These are phyloP conservation scores for Synergus itoensis DNA, from an alignment of 2,888 invertebrate genomes.

Conservation along the genomic window DNA sequence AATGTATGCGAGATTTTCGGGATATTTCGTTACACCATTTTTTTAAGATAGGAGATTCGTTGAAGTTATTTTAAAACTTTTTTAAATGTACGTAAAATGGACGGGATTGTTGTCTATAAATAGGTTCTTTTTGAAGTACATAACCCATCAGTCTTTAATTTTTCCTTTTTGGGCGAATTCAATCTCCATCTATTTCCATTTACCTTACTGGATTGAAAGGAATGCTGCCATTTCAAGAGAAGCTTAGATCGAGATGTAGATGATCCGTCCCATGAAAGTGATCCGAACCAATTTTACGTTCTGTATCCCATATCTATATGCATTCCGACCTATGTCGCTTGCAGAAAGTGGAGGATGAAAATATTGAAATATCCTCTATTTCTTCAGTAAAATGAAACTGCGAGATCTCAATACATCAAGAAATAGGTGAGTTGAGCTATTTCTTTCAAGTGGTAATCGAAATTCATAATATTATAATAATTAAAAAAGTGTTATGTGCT, in stretches of 20 bases:
- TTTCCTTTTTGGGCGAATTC: constrained; percentile 5
- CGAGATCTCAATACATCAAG: not conserved
- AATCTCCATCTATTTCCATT: constrained; percentile 35
- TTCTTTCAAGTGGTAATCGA: not conserved
- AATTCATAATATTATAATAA: not conserved
- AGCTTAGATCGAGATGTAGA: constrained; percentile 20
- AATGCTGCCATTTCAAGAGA: not conserved
- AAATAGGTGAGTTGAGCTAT: not conserved
- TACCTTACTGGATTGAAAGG: constrained; percentile 13
- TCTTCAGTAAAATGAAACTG: not conserved
- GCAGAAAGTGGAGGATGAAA: constrained; percentile 25
- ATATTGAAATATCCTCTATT: not conserved
- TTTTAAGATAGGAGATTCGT: too few species aligned
- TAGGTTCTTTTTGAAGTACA: not conserved
- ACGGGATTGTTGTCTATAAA: constrained; percentile 2
- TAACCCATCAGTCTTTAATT: not conserved
- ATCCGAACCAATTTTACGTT: constrained; percentile 24
- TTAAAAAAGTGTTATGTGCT: too few species aligned
- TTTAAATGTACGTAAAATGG: too few species aligned
- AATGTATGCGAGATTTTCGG: too few species aligned
- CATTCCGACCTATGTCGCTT: constrained; percentile 15
- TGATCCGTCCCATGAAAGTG: constrained; percentile 19
- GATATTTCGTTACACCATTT: too few species aligned
- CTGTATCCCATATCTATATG: constrained; percentile 14
- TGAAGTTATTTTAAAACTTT: too few species aligned